A percentile compares a stretch with the other conserved stretches of the same genome.
Evolutionary conservation across 1,140 invertebrate species (phyloP).

Genomic region (Spodoptera frugiperda): DNA sequence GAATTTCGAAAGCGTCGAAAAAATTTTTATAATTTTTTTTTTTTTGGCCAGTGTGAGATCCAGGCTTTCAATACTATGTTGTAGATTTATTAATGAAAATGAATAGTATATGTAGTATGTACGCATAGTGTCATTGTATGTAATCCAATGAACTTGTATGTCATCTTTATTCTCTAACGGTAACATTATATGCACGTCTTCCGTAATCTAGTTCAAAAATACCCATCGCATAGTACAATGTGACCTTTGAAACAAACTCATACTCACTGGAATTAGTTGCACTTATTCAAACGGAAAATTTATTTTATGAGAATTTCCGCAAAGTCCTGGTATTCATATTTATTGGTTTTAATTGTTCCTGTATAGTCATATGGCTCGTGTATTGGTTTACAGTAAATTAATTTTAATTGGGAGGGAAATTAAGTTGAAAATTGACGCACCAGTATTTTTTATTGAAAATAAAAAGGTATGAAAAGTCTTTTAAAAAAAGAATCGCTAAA

Average conservation of each 20-base stretch:
- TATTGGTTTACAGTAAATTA: neutral
- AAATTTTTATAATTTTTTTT: no score
- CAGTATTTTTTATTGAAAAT: neutral
- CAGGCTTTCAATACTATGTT: no score
- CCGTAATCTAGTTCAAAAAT: slow-evolving; percentile 21
- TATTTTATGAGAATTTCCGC: slow-evolving; percentile 11
- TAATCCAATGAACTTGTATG: slow-evolving; percentile 81
- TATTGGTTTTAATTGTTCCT: slow-evolving; percentile 26
- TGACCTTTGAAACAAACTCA: neutral
- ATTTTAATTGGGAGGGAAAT: no score
- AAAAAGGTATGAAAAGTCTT: no score
- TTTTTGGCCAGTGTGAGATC: no score
- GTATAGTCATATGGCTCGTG: neutral
- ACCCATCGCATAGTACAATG: neutral
- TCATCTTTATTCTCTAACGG: slow-evolving; percentile 57
- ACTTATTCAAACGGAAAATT: neutral
- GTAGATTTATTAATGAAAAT: no score
- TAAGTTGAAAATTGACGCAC: neutral
- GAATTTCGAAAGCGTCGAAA: no score
- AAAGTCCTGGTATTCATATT: neutral
- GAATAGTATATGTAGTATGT: slow-evolving; percentile 16
- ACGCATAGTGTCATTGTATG: slow-evolving; percentile 53
- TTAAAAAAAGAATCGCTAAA: neutral
- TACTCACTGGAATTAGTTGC: neutral
- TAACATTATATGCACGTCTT: slow-evolving; percentile 47